Evolutionary conservation across 2,797 vertebrate genomes (phyloP).

Genomic region (Hippoglossus hippoglossus): DNA sequence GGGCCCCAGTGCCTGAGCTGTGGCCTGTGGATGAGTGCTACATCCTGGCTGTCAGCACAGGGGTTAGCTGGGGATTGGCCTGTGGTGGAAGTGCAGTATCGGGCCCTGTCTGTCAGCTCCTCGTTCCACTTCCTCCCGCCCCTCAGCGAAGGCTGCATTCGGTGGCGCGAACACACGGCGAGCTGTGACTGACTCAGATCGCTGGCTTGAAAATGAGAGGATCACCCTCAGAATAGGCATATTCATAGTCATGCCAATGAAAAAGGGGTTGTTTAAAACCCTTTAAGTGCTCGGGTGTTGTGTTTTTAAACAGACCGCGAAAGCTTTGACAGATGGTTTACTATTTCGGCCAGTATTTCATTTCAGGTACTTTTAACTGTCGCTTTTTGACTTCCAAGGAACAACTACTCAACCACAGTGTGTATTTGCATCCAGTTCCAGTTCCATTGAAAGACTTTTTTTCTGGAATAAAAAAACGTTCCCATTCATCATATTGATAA

Average conservation of each 20-base stretch:
- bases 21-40: slow-evolving; percentile 85
- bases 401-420: slow-evolving; percentile 54
- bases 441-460: slow-evolving; percentile 30
- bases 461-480: slow-evolving; percentile 18
- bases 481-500: slow-evolving; percentile 53
- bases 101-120: slow-evolving; percentile 84
- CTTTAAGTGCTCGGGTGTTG: slow-evolving; percentile 83
- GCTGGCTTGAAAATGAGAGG: slow-evolving; percentile 67
- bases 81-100: slow-evolving; percentile 80
- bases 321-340: slow-evolving; percentile 84
- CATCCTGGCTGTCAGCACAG: slow-evolving; percentile 83
- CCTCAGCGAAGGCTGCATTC: slow-evolving; percentile 61
- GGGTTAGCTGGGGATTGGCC: slow-evolving; percentile 81
- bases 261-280: slow-evolving; percentile 73
- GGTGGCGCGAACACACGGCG: slow-evolving; percentile 65
- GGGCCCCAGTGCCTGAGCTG: slow-evolving; percentile 75
- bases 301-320: slow-evolving; percentile 85
- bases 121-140: slow-evolving; percentile 75
- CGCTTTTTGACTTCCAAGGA: slow-evolving; percentile 62
- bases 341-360: slow-evolving; percentile 79
- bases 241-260: slow-evolving; percentile 75
- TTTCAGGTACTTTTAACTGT: slow-evolving; percentile 79
- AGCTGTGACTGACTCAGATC: slow-evolving; percentile 65
- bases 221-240: slow-evolving; percentile 74
- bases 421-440: slow-evolving; percentile 75